phyloP scores from a whole-genome alignment of 2,797 vertebrate genomes.

The Crossoptilon crossoptilon region DNA sequence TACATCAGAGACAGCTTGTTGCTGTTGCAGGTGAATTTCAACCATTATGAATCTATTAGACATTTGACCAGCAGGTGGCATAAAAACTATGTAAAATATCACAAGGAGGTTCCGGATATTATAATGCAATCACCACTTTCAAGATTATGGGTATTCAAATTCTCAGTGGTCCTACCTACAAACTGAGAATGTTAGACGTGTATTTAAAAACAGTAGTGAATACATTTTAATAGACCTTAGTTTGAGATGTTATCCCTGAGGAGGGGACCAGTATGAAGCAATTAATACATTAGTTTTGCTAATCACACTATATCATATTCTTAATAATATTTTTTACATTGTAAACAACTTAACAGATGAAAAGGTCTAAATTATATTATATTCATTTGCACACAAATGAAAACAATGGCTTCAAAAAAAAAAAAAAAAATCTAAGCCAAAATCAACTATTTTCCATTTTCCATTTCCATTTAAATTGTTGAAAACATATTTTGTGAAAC shows the following conservation, averaged over 20 bases:
- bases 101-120: neutral
- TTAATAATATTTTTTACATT: neutral
- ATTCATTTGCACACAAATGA: neutral
- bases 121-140: neutral
- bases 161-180: neutral
- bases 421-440: neutral
- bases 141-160: neutral
- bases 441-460: neutral
- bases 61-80: conserved; percentile 71
- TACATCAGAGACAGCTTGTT: accelerated
- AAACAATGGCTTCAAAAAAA: neutral
- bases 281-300: neutral
- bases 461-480: neutral
- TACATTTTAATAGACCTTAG: neutral
- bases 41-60: neutral
- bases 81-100: conserved; percentile 62
- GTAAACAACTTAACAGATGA: neutral
- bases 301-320: neutral
- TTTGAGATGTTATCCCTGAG: neutral
- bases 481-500: neutral
- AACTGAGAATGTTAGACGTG: neutral
- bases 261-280: neutral
- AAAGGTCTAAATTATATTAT: neutral
- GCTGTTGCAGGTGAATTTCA: neutral
- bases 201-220: neutral